Evolutionary conservation across 2,888 invertebrate genomes (phyloP).

Genomic region (Fragum whitleyi): DNA sequence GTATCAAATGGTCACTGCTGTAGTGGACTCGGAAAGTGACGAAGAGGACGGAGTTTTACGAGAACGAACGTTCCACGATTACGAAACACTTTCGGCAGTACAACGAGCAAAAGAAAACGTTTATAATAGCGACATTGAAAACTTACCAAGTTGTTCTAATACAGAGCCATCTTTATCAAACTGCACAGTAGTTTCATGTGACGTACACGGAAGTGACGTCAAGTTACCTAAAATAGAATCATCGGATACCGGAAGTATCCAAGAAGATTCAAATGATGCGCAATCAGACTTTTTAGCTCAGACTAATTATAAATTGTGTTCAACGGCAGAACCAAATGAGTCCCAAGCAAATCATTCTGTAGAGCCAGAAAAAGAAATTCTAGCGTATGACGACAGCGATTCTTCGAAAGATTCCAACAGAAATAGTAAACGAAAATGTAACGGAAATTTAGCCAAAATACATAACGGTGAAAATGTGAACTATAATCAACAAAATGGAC

Average conservation of each 20-base stretch:
- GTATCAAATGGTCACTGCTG: slow-evolving; percentile 57
- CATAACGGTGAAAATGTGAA: background rate
- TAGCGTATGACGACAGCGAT: slow-evolving; percentile 35
- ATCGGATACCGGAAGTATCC: background rate
- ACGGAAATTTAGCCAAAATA: background rate
- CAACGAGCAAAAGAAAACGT: background rate
- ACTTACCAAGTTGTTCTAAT: background rate
- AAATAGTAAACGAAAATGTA: slow-evolving; percentile 1
- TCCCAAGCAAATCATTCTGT: background rate
- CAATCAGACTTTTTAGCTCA: slow-evolving; percentile 31
- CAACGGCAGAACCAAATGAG: slow-evolving; percentile 6
- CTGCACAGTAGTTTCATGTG: slow-evolving; percentile 56
- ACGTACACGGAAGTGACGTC: slow-evolving; percentile 48
- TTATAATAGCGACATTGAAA: background rate
- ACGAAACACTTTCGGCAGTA: background rate
- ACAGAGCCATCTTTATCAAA: background rate
- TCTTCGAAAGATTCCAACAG: slow-evolving; percentile 30
- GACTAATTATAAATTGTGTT: slow-evolving; percentile 46
- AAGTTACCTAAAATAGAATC: background rate
- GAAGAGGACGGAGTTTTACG: slow-evolving; percentile 42
- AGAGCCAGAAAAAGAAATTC: slow-evolving; percentile 41
- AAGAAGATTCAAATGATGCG: background rate
- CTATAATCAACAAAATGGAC: slow-evolving; percentile 29
- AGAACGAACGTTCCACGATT: slow-evolving; percentile 17
- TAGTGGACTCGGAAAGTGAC: slow-evolving; percentile 46